Evolutionary conservation across 2,888 invertebrate genomes (phyloP).

Genomic region (Pomacea canaliculata): DNA sequence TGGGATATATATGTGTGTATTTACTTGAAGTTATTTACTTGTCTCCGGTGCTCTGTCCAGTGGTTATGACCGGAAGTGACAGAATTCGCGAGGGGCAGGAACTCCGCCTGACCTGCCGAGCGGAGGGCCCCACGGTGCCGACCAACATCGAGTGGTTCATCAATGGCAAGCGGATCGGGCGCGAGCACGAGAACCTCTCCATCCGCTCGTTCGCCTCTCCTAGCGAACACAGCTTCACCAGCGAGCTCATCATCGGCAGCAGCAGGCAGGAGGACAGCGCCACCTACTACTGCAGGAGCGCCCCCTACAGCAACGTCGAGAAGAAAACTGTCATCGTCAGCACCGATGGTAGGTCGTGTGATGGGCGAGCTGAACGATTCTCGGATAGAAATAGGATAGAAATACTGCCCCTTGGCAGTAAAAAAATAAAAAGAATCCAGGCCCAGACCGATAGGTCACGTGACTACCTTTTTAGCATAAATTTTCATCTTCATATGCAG

Average conservation of each 20-base stretch:
- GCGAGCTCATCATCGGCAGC: conserved; percentile 28
- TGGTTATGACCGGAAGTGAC: conserved; percentile 27
- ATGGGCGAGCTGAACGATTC: too few species aligned
- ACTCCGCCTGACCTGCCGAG: conserved; percentile 29
- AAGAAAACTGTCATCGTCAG: conserved; percentile 10
- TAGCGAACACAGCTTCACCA: conserved; percentile 21
- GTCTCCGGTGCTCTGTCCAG: conserved; percentile 6
- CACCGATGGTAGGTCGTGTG: not conserved
- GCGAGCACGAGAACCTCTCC: conserved; percentile 16
- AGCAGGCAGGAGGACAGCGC: conserved; percentile 24
- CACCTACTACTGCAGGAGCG: conserved; percentile 35
- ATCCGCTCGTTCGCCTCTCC: conserved; percentile 14
- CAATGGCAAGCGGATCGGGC: conserved; percentile 29
- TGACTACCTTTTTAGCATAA: too few species aligned
- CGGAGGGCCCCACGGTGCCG: conserved; percentile 22
- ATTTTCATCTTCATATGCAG: too few species aligned
- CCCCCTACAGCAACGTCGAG: conserved; percentile 29
- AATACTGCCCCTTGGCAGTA: too few species aligned
- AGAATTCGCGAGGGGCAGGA: conserved; percentile 24
- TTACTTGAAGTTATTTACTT: not conserved
- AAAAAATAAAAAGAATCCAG: too few species aligned
- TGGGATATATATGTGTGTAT: too few species aligned
- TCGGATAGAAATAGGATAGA: too few species aligned
- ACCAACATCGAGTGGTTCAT: conserved; percentile 34
- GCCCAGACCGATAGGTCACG: too few species aligned